A percentile compares a stretch with the other conserved stretches of the same genome.
Evolutionary conservation across 2,888 invertebrate species (phyloP).

Genomic region (Geotrupes spiniger): DNA sequence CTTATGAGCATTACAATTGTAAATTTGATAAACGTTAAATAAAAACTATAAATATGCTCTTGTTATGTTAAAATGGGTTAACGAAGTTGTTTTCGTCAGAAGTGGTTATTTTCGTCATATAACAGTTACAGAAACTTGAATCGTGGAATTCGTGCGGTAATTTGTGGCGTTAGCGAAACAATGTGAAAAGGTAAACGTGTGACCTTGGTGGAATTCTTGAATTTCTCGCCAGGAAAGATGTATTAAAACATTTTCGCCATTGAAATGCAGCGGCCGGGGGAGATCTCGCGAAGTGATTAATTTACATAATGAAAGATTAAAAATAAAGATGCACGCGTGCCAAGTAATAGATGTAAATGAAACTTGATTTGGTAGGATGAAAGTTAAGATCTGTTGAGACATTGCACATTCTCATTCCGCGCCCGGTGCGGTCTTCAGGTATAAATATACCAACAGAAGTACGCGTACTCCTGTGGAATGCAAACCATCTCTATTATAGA

Average conservation of each 20-base stretch:
- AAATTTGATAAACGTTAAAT: no score
- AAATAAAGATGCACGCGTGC: slow-evolving; percentile 21
- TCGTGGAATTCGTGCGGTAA: slow-evolving; percentile 5
- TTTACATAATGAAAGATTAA: slow-evolving; percentile 22
- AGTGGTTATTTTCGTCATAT: no score
- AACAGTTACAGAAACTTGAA: no score
- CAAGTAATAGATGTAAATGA: slow-evolving; percentile 14
- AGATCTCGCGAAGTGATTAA: slow-evolving; percentile 6
- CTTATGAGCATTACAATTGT: no score
- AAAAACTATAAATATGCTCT: no score
- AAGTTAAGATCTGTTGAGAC: slow-evolving; percentile 19
- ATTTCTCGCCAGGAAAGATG: not conserved
- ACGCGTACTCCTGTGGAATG: slow-evolving; percentile 24
- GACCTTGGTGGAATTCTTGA: slow-evolving; percentile 6
- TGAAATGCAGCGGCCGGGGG: not conserved
- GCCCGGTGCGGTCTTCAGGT: slow-evolving; percentile 14
- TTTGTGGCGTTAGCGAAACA: slow-evolving; percentile 2
- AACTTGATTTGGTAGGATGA: slow-evolving; percentile 18
- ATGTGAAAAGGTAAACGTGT: slow-evolving; percentile 4
- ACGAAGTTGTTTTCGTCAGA: no score
- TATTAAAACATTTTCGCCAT: not conserved
- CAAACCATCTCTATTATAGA: slow-evolving; percentile 24
- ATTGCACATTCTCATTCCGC: slow-evolving; percentile 18
- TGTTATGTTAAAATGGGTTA: no score
- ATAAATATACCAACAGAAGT: slow-evolving; percentile 22